Evolutionary conservation across 1,140 invertebrate species (phyloP).

Genomic region (Coenobita brevimanus): DNA sequence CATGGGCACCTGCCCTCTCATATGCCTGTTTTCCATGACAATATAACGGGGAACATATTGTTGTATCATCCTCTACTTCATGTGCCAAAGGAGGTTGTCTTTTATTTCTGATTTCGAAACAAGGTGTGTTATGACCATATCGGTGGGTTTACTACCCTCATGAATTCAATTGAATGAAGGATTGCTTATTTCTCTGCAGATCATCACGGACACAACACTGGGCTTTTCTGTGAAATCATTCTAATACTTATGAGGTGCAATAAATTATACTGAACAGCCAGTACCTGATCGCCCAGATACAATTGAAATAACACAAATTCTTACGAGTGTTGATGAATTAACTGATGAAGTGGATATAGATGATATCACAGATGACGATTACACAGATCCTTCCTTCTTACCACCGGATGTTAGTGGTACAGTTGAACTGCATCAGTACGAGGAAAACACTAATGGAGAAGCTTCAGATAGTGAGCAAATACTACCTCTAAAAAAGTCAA

Average conservation of each 20-base stretch:
- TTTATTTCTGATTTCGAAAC: background rate
- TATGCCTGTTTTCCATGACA: background rate
- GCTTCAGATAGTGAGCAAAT: too few relatives aligned
- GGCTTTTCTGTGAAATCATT: slow-evolving; percentile 32
- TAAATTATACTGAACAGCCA: slow-evolving; percentile 34
- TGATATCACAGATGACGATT: too few relatives aligned
- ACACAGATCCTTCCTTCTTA: too few relatives aligned
- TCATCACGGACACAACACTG: background rate
- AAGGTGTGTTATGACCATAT: background rate
- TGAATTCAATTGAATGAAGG: too few relatives aligned
- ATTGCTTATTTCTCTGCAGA: slow-evolving; percentile 9
- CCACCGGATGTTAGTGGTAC: too few relatives aligned
- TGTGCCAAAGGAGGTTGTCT: background rate
- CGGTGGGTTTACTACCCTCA: background rate
- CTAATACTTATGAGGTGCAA: slow-evolving; percentile 28
- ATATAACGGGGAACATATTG: background rate
- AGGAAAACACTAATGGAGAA: too few relatives aligned
- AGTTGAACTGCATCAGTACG: too few relatives aligned
- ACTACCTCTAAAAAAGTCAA: too few relatives aligned
- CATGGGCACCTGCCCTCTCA: background rate
- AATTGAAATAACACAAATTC: slow-evolving; percentile 39
- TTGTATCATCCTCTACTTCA: background rate
- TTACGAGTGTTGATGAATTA: slow-evolving; percentile 37
- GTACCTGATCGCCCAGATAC: background rate
- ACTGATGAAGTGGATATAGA: slow-evolving; percentile 53